Evolutionary conservation across 1,140 invertebrate genomes (phyloP).

Genomic region (Bombyx mori): ASM3026992v2 NC_085116.1:17205501-17206000

Average conservation of each 20-base stretch:
- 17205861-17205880: no score
- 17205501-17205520: no score
- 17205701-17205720: slow-evolving; percentile 80
- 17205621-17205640: slow-evolving; percentile 92
- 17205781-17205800: slow-evolving; percentile 83
- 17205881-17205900: no score
- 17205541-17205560: no score
- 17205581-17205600: no score
- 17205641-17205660: slow-evolving; percentile 87
- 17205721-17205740: slow-evolving; percentile 76
- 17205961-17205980: no score
- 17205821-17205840: slow-evolving; percentile 93
- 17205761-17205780: slow-evolving; percentile 89
- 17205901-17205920: no score
- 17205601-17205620: slow-evolving; percentile 80
- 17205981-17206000: no score
- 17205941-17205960: no score
- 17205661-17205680: slow-evolving; percentile 90
- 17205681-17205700: slow-evolving; percentile 89
- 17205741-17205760: slow-evolving; percentile 88
- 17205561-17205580: no score
- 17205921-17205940: no score
- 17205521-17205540: no score
- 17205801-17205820: slow-evolving; percentile 95
- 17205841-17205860: slow-evolving; percentile 71